Evolutionary conservation across 2,797 vertebrate species (phyloP).

Genomic region (Platalea minor): DNA sequence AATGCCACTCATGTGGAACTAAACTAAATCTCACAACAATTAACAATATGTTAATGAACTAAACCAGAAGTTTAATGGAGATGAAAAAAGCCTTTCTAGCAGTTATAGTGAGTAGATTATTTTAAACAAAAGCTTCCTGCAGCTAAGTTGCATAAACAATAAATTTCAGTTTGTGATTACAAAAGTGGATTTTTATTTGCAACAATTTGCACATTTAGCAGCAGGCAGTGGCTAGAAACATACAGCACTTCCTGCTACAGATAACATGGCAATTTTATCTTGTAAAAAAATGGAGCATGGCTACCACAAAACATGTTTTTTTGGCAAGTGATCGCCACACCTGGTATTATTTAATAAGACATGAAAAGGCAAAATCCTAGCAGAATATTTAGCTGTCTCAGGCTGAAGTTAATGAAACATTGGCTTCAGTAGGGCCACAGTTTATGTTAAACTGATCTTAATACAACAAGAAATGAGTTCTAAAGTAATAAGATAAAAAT

Average conservation of each 20-base stretch:
- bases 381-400: not conserved
- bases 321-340: not conserved
- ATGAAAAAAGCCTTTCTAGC: not conserved
- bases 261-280: not conserved
- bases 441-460: not conserved
- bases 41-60: conserved; percentile 48
- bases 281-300: not conserved
- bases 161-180: not conserved
- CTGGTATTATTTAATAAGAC: not conserved
- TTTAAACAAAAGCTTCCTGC: conserved; percentile 30
- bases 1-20: not conserved
- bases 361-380: not conserved
- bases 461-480: not conserved
- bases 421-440: not conserved
- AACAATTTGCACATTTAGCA: not conserved
- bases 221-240: not conserved
- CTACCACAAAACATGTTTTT: not conserved
- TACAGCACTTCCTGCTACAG: not conserved
- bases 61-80: conserved; percentile 41
- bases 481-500: not conserved
- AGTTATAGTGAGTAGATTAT: not conserved
- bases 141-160: conserved; percentile 17
- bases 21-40: conserved; percentile 44
- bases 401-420: not conserved
- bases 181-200: not conserved